A percentile compares a stretch with the other conserved stretches of the same genome.
phyloP scores from a whole-genome alignment of 2,888 invertebrate genomes.

The Dinocampus coccinellae region DNA sequence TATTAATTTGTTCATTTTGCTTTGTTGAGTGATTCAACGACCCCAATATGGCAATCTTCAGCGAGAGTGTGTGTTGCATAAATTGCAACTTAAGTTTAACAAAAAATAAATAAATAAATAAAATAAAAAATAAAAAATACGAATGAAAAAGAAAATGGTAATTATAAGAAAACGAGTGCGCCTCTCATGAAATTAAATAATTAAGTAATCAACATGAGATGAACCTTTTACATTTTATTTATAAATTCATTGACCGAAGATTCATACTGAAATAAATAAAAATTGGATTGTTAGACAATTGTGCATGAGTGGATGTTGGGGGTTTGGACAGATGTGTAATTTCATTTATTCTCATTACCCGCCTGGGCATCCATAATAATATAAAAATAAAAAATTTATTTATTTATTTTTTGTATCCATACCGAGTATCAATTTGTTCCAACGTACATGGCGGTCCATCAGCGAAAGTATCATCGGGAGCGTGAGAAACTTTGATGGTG shows the following conservation, averaged over 20 bases:
- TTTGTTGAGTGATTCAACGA: not conserved
- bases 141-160: not conserved
- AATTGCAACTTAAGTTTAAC: not conserved
- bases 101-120: not conserved
- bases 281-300: not conserved
- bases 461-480: slow-evolving; percentile 42
- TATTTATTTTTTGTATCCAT: not conserved
- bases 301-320: no score
- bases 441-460: not conserved
- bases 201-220: not conserved
- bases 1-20: slow-evolving; percentile 17
- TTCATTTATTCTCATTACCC: not conserved
- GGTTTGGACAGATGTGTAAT: no score
- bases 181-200: not conserved
- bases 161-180: slow-evolving; percentile 10
- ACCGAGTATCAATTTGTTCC: slow-evolving; percentile 17
- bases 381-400: not conserved
- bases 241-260: not conserved
- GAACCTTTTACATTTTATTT: not conserved
- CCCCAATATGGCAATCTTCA: not conserved
- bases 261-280: not conserved
- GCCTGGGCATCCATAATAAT: not conserved
- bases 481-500: slow-evolving; percentile 53
- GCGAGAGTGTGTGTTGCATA: not conserved
- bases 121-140: not conserved